Evolutionary conservation across 2,797 vertebrate genomes (phyloP), one percentile per base, ranked within the genome.

Genomic region (Fundulus diaphanus): DNA sequence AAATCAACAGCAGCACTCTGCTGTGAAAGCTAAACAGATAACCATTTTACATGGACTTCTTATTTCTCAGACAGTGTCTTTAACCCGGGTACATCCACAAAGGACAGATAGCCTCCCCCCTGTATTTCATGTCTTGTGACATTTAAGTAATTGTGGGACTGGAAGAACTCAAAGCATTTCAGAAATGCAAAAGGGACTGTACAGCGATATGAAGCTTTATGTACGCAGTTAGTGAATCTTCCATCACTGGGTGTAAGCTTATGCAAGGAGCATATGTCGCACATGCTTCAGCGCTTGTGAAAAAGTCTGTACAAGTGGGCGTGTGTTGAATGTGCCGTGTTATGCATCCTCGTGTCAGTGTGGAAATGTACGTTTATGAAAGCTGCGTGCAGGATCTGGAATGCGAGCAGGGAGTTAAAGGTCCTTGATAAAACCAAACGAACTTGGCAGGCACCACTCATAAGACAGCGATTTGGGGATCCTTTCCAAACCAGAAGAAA

Each of bases 401-500:
- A 88, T 85, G 87, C 40, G 67, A 85, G 85, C 33, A 70, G 84
- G 78, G 82, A 90, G 90, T 90, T 88, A 90, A 91, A 90, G 88
- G 88, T 89, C 91, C 85, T 92, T 92, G 91, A 93, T 92, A 92
- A 94, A 94, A 93, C 86, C 87, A 90, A 93, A 91, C 89, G 82
- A 93, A 92, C 90, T 91, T 93, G 92, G 94, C 90, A 89, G 89
- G 73, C 77, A 77, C 33, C 2, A 78, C 82, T 90, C 89, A 89
- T 83, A 82, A 92, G 89, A 92, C 92, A 91, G 83, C 73, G 71
- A 91, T 92, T 84, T 74, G 56, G 82, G 90, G 89, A 86, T 85
- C 82, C 61, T 73, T 75, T 92, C 91, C 92, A 92, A 93, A 91
- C 92, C 90, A 91, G 87, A 91, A 90, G 82, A 92, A 89, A 86